Percentiles rank a stretch among this genome's conserved stretches.
Evolutionary conservation across 2,888 invertebrate genomes (phyloP).

Genomic region (Abscondita cerata): DNA sequence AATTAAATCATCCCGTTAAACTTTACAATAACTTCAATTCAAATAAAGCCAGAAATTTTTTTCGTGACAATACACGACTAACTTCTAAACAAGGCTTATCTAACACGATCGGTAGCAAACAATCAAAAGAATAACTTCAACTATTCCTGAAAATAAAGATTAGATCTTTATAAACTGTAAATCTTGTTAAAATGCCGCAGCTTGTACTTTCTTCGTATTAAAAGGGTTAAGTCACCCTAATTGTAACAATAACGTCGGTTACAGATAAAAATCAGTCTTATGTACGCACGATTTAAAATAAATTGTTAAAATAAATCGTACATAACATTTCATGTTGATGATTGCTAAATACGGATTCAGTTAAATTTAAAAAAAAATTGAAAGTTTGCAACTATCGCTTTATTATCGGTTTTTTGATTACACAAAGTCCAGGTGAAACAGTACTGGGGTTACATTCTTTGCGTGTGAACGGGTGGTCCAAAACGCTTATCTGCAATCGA

Average conservation of each 20-base stretch:
- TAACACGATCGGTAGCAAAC: constrained; percentile 28
- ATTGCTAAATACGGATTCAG: no score
- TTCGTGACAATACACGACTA: background rate
- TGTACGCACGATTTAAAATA: background rate
- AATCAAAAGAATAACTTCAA: constrained; percentile 25
- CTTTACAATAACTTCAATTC: no score
- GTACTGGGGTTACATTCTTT: constrained; percentile 33
- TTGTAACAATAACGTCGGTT: constrained; percentile 17
- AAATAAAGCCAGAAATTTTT: background rate
- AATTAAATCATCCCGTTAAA: no score
- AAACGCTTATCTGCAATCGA: constrained; percentile 34
- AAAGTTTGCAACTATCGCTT: background rate
- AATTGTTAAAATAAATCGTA: no score
- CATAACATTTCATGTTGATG: no score
- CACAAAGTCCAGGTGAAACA: constrained; percentile 31
- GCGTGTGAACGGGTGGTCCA: constrained; percentile 37
- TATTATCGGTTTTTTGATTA: constrained; percentile 14
- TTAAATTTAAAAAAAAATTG: no score
- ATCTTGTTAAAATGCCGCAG: constrained; percentile 32
- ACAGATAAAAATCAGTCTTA: constrained; percentile 25
- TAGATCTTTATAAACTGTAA: constrained; percentile 29
- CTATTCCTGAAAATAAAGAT: constrained; percentile 18
- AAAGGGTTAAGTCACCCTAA: constrained; percentile 23
- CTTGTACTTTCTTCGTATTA: constrained; percentile 25
- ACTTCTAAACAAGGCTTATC: constrained; percentile 17